A percentile compares a stretch with the other conserved stretches of the same genome.
These are phyloP conservation scores for Perizoma flavofasciatum DNA, from an alignment of 2,888 invertebrate species.

Conservation along the genomic window DNA sequence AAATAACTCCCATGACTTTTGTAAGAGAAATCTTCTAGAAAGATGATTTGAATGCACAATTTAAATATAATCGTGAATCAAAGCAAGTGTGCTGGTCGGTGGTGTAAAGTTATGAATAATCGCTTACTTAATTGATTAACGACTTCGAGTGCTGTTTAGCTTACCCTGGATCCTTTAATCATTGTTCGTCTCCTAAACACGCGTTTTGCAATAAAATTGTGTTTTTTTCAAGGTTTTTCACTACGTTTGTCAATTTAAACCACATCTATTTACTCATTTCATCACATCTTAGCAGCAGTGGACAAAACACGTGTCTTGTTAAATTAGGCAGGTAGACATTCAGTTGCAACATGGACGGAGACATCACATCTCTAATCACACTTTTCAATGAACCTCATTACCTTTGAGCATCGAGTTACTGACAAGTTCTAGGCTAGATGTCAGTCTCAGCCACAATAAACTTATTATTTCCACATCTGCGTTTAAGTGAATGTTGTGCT, in stretches of 20 bases:
- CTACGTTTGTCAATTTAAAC: not conserved
- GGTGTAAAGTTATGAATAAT: slow-evolving; percentile 32
- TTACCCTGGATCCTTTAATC: slow-evolving; percentile 30
- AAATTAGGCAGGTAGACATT: slow-evolving; percentile 41
- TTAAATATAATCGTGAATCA: slow-evolving; percentile 22
- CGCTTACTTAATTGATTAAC: slow-evolving; percentile 35
- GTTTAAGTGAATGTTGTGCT: slow-evolving; percentile 1
- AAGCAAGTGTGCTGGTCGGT: slow-evolving; percentile 30
- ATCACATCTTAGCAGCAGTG: slow-evolving; percentile 25
- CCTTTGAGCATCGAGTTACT: slow-evolving; percentile 46
- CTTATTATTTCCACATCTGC: slow-evolving; percentile 26
- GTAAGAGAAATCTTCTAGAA: too few relatives aligned
- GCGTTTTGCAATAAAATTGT: slow-evolving; percentile 10
- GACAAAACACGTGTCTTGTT: slow-evolving; percentile 37
- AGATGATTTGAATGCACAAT: not conserved
- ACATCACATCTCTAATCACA: slow-evolving; percentile 39
- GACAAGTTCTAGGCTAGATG: slow-evolving; percentile 66
- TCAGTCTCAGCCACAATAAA: slow-evolving; percentile 44
- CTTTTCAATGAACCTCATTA: slow-evolving; percentile 66
- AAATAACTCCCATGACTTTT: too few relatives aligned
- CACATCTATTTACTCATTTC: slow-evolving; percentile 19
- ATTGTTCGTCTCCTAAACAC: slow-evolving; percentile 28
- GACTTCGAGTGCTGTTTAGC: slow-evolving; percentile 28
- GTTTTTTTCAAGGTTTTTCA: slow-evolving; percentile 11
- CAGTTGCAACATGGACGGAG: slow-evolving; percentile 45